Evolutionary conservation across 2,888 invertebrate genomes (phyloP), one percentile per base, ranked within the genome.

Genomic region (Drosophila anomalata): DNA sequence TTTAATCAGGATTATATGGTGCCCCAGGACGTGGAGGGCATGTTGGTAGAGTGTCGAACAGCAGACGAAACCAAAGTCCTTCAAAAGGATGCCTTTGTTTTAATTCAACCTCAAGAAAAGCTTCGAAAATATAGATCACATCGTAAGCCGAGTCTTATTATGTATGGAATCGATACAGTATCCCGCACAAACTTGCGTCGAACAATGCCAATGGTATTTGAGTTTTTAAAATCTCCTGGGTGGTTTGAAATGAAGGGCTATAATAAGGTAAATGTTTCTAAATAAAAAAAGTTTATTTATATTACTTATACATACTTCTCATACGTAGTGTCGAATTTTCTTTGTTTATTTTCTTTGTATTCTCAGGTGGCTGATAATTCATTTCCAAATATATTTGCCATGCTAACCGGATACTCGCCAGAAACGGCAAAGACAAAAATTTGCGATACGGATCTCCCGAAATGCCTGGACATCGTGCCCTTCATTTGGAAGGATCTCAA

Each of bases 371-470:
- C 94, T 0, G 97, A 97, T 81, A 97, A 97, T 83, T 97, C 97
- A 0, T 96, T 96, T 89, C 96, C 97, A 0, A 98, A 98, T 90
- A 90, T 97, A 57, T 95, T 97, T 93, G 96, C 97, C 0, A 93
- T 96, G 54, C 92, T 96, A 3, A 94, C 95, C 0, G 97, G 97
- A 0, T 92, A 93, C 72, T 93, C 90, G 47, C 89, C 90, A 14
- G 79, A 89, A 2, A 75, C 92, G 22, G 91, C 94, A n/a, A 92
- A 93, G 58, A 77, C 88, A 3, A 46, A 71, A 1, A 83, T 92
- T 41, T 93, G 93, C 66, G 90, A 92, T 39, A 93, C 93, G 12
- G 89, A 91, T 12, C 78, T 87, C 8, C 84, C 90, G 53, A 93
- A 93, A 88, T 93, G 93, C 29, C 85, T 94, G 42, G 96, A 97